These are phyloP conservation scores for Therioaphis trifolii DNA, from an alignment of 2,888 invertebrate species.

Conservation along the genomic window DNA sequence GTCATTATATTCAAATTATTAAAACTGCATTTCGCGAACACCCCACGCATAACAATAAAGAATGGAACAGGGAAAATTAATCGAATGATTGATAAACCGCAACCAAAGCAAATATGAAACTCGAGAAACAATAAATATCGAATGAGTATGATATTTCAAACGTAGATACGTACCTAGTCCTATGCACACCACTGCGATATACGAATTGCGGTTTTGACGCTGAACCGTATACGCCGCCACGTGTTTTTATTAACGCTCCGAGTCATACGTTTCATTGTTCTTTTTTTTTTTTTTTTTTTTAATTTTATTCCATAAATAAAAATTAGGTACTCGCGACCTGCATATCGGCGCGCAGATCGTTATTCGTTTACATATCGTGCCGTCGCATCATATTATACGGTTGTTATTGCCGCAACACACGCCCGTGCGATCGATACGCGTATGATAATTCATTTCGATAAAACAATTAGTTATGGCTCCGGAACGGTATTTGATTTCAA, in stretches of 20 bases:
- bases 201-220: too few relatives aligned
- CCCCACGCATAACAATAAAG: constrained; percentile 28
- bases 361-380: not conserved
- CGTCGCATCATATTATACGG: not conserved
- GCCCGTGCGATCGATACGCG: too few relatives aligned
- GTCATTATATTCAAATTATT: constrained; percentile 50
- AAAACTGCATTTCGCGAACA: not conserved
- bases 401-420: not conserved
- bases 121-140: not conserved
- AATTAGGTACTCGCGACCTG: not conserved
- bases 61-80: not conserved
- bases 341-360: not conserved
- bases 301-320: not conserved
- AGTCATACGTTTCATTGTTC: not conserved
- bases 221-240: too few relatives aligned
- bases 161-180: not conserved
- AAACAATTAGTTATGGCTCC: not conserved
- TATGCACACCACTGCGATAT: too few relatives aligned
- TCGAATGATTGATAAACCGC: not conserved
- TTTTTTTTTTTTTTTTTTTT: not conserved
- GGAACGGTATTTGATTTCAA: constrained; percentile 8
- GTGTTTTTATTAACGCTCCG: not conserved
- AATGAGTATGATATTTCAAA: not conserved
- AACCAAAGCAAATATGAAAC: not conserved
- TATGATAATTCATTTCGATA: too few relatives aligned